These are phyloP conservation scores for Micromys minutus DNA, from an alignment of 2,113 vertebrate species.

Conservation along the genomic window DNA sequence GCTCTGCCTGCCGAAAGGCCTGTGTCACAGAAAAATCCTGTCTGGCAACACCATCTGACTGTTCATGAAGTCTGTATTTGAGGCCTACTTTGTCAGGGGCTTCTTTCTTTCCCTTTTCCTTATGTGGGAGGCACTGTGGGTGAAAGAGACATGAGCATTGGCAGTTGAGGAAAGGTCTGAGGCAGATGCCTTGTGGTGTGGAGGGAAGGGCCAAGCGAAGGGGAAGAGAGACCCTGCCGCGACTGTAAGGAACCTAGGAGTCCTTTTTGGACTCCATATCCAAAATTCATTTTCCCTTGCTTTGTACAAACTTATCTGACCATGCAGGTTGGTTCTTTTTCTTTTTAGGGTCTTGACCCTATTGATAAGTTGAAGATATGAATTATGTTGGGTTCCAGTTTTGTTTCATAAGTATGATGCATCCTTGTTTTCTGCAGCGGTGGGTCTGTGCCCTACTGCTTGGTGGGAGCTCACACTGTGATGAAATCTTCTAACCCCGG, in stretches of 20 bases:
- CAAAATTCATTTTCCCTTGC: not conserved
- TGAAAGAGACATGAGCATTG: constrained; percentile 38
- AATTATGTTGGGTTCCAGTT: constrained; percentile 35
- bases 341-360: constrained; percentile 34
- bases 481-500: not conserved
- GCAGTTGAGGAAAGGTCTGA: constrained; percentile 62
- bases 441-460: not conserved
- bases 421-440: not conserved
- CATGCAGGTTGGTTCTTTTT: not conserved
- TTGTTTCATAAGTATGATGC: not conserved
- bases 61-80: constrained; percentile 28
- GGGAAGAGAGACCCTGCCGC: rapidly evolving
- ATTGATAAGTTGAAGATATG: not conserved
- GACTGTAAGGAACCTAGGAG: constrained; percentile 40
- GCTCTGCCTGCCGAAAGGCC: constrained; percentile 72
- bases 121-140: constrained; percentile 52
- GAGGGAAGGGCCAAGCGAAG: not conserved
- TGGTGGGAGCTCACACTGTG: not conserved
- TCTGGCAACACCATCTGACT: not conserved
- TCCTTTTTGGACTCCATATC: not conserved
- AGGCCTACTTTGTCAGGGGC: constrained; percentile 60
- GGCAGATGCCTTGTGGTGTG: constrained; percentile 54
- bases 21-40: constrained; percentile 65
- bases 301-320: constrained; percentile 49
- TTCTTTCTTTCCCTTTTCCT: constrained; percentile 70